Conservation (phyloP, 2,888 invertebrate genomes). For the Terebella lapidaria region DNA sequence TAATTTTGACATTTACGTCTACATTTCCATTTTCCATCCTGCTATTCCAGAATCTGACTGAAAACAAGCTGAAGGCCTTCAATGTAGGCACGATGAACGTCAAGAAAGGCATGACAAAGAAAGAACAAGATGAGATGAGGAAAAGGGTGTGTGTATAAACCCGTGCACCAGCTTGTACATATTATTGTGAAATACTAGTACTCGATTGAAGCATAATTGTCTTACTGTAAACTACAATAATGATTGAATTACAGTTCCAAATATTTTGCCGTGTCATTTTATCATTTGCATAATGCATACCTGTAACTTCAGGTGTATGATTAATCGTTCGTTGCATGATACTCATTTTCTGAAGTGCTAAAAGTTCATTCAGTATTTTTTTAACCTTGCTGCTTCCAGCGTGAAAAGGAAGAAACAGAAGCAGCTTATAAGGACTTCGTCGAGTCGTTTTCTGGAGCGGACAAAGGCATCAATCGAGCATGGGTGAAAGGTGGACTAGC, state of each 20-base stretch:
- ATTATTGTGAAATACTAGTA: too few species aligned
- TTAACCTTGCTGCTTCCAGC: too few species aligned
- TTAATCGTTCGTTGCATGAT: too few species aligned
- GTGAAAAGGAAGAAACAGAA: slow-evolving; percentile 53
- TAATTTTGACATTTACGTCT: neutral
- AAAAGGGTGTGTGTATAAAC: slow-evolving; percentile 20
- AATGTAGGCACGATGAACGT: slow-evolving; percentile 44
- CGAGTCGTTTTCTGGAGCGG: slow-evolving; percentile 86
- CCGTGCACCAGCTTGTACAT: too few species aligned
- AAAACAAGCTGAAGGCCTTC: slow-evolving; percentile 46
- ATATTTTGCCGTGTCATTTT: too few species aligned
- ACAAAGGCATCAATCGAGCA: slow-evolving; percentile 63
- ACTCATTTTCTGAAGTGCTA: too few species aligned
- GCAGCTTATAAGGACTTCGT: slow-evolving; percentile 94
- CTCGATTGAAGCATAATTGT: too few species aligned
- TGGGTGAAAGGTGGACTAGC: slow-evolving; percentile 98
- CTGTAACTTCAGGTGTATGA: too few species aligned
- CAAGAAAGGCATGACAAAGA: slow-evolving; percentile 42
- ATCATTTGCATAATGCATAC: too few species aligned
- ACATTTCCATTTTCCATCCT: neutral
- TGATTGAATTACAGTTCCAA: too few species aligned
- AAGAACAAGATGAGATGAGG: slow-evolving; percentile 21
- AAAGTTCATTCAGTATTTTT: too few species aligned
- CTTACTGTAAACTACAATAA: too few species aligned
- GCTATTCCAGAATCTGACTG: slow-evolving; percentile 31